These are phyloP conservation scores for Aphidius colemani DNA, from an alignment of 2,888 invertebrate genomes.

Conservation along the genomic window DNA sequence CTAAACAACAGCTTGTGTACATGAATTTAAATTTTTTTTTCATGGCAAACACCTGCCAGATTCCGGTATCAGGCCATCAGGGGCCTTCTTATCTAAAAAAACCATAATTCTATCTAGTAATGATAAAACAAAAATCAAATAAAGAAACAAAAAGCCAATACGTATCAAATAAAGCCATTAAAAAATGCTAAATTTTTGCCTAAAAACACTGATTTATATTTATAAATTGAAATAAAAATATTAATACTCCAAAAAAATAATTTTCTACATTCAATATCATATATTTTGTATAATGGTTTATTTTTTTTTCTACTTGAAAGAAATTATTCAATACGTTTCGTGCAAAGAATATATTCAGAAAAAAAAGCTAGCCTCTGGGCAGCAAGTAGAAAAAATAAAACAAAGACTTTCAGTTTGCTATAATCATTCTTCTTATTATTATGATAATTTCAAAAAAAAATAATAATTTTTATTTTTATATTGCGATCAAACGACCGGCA, in stretches of 20 bases:
- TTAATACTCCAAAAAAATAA: too few species aligned
- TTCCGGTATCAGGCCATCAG: background rate
- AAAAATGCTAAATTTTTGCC: too few species aligned
- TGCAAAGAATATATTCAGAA: slow-evolving; percentile 22
- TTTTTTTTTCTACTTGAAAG: slow-evolving; percentile 18
- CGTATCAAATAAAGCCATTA: too few species aligned
- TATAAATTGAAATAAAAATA: too few species aligned
- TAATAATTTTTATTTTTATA: slow-evolving; percentile 28
- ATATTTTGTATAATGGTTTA: slow-evolving; percentile 9
- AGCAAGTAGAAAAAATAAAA: background rate
- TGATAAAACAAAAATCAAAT: too few species aligned
- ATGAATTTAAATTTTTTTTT: slow-evolving; percentile 40
- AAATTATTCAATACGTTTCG: slow-evolving; percentile 18
- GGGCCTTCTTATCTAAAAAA: background rate
- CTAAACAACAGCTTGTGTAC: slow-evolving; percentile 45
- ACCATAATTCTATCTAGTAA: too few species aligned
- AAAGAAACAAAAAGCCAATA: too few species aligned
- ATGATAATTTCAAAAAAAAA: background rate
- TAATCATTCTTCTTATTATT: too few species aligned
- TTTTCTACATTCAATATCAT: too few species aligned
- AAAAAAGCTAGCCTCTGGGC: slow-evolving; percentile 9
- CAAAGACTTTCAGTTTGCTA: slow-evolving; percentile 8
- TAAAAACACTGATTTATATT: too few species aligned
- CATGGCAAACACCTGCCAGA: slow-evolving; percentile 23
- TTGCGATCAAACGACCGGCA: slow-evolving; percentile 32